Conservation (phyloP, 2,797 vertebrate species). For the Epinephelus awoara region DNA sequence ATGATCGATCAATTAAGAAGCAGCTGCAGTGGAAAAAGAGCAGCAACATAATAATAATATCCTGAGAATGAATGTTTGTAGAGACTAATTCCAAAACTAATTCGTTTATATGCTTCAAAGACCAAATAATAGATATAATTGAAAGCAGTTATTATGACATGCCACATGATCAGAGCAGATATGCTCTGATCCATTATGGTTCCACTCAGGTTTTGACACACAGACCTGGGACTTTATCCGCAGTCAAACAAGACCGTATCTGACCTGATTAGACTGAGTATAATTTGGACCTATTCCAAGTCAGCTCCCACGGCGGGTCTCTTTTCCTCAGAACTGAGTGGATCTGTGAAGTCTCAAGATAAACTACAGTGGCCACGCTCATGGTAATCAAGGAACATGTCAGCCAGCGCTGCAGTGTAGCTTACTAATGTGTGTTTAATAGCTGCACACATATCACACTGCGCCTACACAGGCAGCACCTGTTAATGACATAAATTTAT, state of each 20-base stretch:
- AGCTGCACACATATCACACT: not conserved
- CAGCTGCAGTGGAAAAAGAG: not conserved
- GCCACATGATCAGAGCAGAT: not conserved
- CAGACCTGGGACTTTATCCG: not conserved
- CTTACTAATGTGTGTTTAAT: not conserved
- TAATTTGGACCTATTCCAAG: not conserved
- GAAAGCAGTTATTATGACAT: not conserved
- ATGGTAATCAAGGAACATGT: constrained; percentile 2
- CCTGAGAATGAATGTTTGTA: not conserved
- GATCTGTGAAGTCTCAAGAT: not conserved
- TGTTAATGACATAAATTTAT: not conserved
- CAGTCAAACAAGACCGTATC: constrained; percentile 16
- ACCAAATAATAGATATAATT: not conserved
- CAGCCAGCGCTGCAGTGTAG: not conserved
- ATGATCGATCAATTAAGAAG: not conserved
- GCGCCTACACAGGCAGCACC: not conserved
- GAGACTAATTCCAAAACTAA: constrained; percentile 3
- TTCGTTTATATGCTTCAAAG: not conserved
- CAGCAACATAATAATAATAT: constrained; percentile 6
- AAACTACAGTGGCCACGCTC: not conserved
- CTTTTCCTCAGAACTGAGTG: not conserved
- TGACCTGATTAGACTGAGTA: not conserved
- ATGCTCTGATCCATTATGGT: not conserved
- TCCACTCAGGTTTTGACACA: not conserved
- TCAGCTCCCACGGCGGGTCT: not conserved